Percentiles rank a stretch among this genome's conserved stretches.
Conservation (phyloP, 2,113 vertebrate species). For the Ctenodactylus gundi region DNA sequence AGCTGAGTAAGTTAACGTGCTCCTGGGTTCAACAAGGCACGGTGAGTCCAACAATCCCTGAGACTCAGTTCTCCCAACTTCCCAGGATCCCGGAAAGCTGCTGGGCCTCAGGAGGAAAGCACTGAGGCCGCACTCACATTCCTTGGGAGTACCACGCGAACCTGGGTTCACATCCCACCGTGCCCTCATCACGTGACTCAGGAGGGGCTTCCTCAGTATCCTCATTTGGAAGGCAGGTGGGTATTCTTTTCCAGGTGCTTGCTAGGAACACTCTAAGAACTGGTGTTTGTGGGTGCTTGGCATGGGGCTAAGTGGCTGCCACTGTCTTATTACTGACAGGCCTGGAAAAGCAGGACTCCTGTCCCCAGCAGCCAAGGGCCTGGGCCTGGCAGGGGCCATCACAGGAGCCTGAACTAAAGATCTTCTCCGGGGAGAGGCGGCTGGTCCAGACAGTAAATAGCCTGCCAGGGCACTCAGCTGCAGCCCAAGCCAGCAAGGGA, state of each 20-base stretch:
- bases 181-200: neutral
- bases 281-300: neutral
- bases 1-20: neutral
- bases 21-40: too few relatives aligned
- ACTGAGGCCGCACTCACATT: fast-evolving
- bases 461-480: neutral
- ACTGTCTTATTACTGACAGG: neutral
- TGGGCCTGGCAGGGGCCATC: neutral
- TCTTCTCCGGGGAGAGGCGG: neutral
- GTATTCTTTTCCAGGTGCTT: neutral
- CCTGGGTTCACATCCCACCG: neutral
- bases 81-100: neutral
- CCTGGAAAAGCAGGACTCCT: neutral
- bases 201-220: neutral
- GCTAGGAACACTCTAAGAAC: neutral
- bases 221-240: neutral
- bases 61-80: neutral
- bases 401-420: neutral
- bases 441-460: neutral
- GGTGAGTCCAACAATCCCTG: neutral
- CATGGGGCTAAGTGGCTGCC: neutral
- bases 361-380: neutral
- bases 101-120: neutral
- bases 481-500: neutral
- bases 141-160: neutral